Evolutionary conservation across 2,797 vertebrate genomes (phyloP).

Genomic region (Apogon talboti): DNA sequence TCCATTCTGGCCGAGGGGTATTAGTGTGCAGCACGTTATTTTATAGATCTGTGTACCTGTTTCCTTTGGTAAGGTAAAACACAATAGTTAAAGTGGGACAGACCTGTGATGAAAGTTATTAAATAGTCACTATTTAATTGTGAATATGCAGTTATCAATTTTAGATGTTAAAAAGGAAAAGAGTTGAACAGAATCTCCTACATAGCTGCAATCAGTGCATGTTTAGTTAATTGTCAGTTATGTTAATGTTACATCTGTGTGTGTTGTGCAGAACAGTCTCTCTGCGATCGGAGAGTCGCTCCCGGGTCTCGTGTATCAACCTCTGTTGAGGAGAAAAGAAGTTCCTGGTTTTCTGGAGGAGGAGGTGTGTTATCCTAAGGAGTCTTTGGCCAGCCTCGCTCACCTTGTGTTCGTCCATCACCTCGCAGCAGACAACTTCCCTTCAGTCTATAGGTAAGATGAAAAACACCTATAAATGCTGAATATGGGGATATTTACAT

Average conservation of each 20-base stretch:
- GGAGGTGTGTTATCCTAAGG: slow-evolving; percentile 86
- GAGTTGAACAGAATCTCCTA: too few relatives aligned
- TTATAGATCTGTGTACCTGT: too few relatives aligned
- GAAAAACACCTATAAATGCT: rapidly evolving
- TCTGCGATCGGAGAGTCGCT: slow-evolving; percentile 77
- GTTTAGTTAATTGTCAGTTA: neutral
- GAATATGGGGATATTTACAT: neutral
- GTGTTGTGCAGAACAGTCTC: slow-evolving; percentile 61
- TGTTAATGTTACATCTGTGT: neutral
- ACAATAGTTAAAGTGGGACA: too few relatives aligned
- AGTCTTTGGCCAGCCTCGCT: slow-evolving; percentile 90
- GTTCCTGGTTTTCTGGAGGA: slow-evolving; percentile 86
- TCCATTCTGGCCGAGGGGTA: too few relatives aligned
- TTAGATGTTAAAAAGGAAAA: too few relatives aligned
- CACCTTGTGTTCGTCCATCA: slow-evolving; percentile 93
- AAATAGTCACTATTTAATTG: too few relatives aligned
- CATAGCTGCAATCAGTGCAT: too few relatives aligned
- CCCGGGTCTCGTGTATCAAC: slow-evolving; percentile 74
- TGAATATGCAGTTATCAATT: too few relatives aligned
- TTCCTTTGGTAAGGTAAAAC: too few relatives aligned
- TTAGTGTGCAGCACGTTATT: too few relatives aligned
- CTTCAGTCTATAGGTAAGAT: slow-evolving; percentile 82
- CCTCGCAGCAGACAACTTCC: slow-evolving; percentile 87
- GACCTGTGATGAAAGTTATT: too few relatives aligned
- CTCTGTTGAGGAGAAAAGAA: slow-evolving; percentile 75